Percentiles rank a stretch among this genome's conserved stretches.
phyloP scores from a whole-genome alignment of 1,140 invertebrate genomes.

The Drosophila aff. region DNA sequence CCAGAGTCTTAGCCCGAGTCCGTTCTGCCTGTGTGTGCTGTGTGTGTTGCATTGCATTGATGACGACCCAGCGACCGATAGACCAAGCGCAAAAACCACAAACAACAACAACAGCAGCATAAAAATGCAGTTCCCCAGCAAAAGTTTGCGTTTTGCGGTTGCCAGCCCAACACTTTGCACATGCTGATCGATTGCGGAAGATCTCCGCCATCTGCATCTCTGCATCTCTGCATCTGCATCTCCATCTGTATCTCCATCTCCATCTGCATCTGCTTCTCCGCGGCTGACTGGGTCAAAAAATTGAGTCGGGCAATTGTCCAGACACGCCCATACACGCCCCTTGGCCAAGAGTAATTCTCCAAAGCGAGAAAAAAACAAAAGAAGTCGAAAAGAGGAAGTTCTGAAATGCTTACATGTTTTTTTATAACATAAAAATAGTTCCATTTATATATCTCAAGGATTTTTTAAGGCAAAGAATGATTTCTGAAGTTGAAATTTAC shows the following conservation, averaged over 20 bases:
- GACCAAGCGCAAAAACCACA: slow-evolving; percentile 75
- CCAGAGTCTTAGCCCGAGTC: slow-evolving; percentile 32
- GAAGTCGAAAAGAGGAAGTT: not conserved
- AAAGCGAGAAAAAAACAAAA: not conserved
- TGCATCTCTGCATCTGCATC: slow-evolving; percentile 32
- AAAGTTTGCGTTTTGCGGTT: slow-evolving; percentile 34
- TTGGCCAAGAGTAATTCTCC: slow-evolving; percentile 52
- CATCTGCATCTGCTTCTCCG: slow-evolving; percentile 17
- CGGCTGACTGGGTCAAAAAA: slow-evolving; percentile 54
- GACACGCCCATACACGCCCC: slow-evolving; percentile 44
- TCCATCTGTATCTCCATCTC: slow-evolving; percentile 13
- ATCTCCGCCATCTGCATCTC: slow-evolving; percentile 44
- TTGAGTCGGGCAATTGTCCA: slow-evolving; percentile 25
- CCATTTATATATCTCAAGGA: too few species aligned
- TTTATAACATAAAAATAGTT: not conserved
- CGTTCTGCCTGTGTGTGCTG: slow-evolving; percentile 12
- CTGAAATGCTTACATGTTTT: not conserved
- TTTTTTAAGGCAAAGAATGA: not conserved
- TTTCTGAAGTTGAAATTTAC: not conserved
- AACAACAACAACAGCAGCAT: slow-evolving; percentile 36
- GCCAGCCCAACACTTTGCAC: slow-evolving; percentile 52
- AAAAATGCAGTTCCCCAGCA: slow-evolving; percentile 30
- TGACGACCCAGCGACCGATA: slow-evolving; percentile 83
- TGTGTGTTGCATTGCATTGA: slow-evolving; percentile 72
- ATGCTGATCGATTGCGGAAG: slow-evolving; percentile 55